Evolutionary conservation across 2,888 invertebrate genomes (phyloP).

Genomic region (Lymantria monacha): DNA sequence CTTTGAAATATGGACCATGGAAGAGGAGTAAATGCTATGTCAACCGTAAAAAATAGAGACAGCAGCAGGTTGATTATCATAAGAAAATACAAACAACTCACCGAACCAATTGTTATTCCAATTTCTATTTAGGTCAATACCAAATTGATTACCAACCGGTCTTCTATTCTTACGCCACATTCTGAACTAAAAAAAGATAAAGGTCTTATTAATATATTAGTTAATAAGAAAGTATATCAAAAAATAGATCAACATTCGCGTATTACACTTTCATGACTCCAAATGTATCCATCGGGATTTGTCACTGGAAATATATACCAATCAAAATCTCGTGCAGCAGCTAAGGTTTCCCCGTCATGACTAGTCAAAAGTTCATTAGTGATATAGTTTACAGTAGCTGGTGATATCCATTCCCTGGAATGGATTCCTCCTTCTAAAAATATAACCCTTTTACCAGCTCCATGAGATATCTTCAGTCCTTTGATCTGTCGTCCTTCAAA

Average conservation of each 20-base stretch:
- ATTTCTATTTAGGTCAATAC: constrained; percentile 85
- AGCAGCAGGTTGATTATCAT: too few relatives aligned
- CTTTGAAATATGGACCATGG: too few relatives aligned
- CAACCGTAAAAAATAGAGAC: too few relatives aligned
- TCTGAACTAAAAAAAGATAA: constrained; percentile 81
- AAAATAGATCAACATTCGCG: not conserved
- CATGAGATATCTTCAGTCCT: constrained; percentile 66
- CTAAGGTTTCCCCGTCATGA: constrained; percentile 68
- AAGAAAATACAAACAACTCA: constrained; percentile 32
- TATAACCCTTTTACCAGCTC: constrained; percentile 49
- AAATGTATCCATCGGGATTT: constrained; percentile 89
- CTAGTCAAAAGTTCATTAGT: constrained; percentile 86
- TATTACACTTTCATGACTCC: constrained; percentile 83
- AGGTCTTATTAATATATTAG: not conserved
- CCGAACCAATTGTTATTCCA: constrained; percentile 81
- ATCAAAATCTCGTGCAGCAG: constrained; percentile 84
- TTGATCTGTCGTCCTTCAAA: constrained; percentile 67
- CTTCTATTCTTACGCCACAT: constrained; percentile 85
- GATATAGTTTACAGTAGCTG: constrained; percentile 85
- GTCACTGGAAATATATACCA: constrained; percentile 89
- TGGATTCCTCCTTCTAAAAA: constrained; percentile 83
- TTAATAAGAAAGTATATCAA: not conserved
- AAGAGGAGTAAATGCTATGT: too few relatives aligned
- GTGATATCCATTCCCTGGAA: constrained; percentile 89
- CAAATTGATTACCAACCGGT: constrained; percentile 69